phyloP scores from a whole-genome alignment of 1,140 invertebrate species.

The Acromyrmex heyeri region DNA sequence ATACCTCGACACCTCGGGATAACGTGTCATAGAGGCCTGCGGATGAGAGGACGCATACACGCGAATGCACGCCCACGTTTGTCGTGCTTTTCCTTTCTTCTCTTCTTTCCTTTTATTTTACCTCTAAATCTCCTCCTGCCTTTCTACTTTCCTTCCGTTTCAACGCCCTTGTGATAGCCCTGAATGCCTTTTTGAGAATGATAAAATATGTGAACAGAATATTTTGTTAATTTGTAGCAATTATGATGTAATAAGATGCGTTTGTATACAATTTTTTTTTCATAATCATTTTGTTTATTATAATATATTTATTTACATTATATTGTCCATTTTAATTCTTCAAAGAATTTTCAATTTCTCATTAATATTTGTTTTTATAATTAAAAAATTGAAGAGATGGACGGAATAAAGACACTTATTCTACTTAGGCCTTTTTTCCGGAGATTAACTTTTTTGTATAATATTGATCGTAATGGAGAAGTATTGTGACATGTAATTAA shows the following conservation, averaged over 20 bases:
- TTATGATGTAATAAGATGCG: background rate
- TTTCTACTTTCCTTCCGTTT: constrained; percentile 4
- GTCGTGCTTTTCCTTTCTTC: constrained; percentile 31
- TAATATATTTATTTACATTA: background rate
- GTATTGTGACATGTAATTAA: too few species aligned
- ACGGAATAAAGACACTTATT: too few species aligned
- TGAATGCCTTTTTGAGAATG: background rate
- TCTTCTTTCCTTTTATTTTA: constrained; percentile 34
- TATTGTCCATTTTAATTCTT: background rate
- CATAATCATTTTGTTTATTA: background rate
- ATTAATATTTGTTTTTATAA: background rate
- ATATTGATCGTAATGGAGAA: too few species aligned
- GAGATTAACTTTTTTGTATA: too few species aligned
- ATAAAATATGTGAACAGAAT: background rate
- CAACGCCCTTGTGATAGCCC: background rate
- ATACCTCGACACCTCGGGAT: constrained; percentile 75
- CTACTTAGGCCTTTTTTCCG: background rate
- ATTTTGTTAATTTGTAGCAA: background rate
- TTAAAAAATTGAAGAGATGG: background rate
- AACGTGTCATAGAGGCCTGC: constrained; percentile 72
- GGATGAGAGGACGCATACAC: constrained; percentile 56
- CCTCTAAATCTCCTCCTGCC: background rate
- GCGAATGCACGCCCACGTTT: constrained; percentile 65
- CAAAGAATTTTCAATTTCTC: background rate
- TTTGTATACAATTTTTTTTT: background rate